Conservation (phyloP, 2,888 invertebrate genomes). For the Tetrapedia diversipes region DNA sequence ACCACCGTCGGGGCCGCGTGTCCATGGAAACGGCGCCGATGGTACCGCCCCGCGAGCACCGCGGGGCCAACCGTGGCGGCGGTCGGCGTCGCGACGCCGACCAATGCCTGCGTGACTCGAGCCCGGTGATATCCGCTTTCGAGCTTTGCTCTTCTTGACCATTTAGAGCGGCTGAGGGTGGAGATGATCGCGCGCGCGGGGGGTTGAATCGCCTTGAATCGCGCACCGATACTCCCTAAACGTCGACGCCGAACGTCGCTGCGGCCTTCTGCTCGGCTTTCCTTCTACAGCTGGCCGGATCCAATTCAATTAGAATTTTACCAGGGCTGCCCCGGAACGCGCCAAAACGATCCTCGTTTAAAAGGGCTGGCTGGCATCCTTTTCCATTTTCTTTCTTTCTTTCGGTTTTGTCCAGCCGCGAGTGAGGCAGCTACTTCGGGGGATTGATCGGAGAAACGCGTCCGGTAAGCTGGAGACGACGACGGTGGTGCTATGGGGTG, state of each 20-base stretch:
- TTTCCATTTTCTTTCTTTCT: too few relatives aligned
- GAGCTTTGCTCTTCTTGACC: constrained; percentile 53
- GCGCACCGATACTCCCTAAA: constrained; percentile 71
- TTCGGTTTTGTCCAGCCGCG: too few relatives aligned
- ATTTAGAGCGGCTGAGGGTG: constrained; percentile 56
- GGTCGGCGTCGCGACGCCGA: constrained; percentile 71
- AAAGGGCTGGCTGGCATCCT: too few relatives aligned
- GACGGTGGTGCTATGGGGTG: not conserved
- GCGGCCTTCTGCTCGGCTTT: constrained; percentile 13
- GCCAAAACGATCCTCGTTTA: constrained; percentile 1
- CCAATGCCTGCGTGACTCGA: constrained; percentile 71
- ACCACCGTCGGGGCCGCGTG: constrained; percentile 54
- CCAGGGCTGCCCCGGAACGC: constrained; percentile 16
- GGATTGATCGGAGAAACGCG: not conserved
- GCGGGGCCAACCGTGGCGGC: constrained; percentile 74
- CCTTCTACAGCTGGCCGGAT: not conserved
- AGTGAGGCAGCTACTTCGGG: too few relatives aligned
- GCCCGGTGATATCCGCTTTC: constrained; percentile 69
- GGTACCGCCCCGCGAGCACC: constrained; percentile 72
- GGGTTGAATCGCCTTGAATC: constrained; percentile 67
- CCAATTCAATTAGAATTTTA: constrained; percentile 35
- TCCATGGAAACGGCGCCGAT: constrained; percentile 73
- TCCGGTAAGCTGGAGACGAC: not conserved
- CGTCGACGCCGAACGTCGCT: constrained; percentile 50
- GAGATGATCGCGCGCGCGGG: constrained; percentile 62